A percentile compares a stretch with the other conserved stretches of the same genome.
Evolutionary conservation across 1,140 invertebrate genomes (phyloP).

Genomic region (Episyrphus balteatus): DNA sequence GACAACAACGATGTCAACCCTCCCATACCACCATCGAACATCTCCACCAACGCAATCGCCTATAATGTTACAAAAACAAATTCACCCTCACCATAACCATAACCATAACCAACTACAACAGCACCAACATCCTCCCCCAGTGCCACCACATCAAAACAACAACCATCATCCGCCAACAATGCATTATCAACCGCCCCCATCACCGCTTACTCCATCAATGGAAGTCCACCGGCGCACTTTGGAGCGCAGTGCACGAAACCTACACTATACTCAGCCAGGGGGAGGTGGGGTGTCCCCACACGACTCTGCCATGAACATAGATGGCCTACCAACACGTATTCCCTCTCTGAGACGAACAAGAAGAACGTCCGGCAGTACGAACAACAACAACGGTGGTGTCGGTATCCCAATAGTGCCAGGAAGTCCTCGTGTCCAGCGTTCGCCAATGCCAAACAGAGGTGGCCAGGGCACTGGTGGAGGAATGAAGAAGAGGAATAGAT

Average conservation of each 20-base stretch:
- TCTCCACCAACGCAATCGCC: slow-evolving; percentile 13
- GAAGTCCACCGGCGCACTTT: slow-evolving; percentile 21
- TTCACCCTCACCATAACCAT: background rate
- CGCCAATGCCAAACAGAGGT: slow-evolving; percentile 29
- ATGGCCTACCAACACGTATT: slow-evolving; percentile 21
- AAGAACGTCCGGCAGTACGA: slow-evolving; percentile 21
- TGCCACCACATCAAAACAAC: slow-evolving; percentile 23
- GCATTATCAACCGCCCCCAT: slow-evolving; percentile 5
- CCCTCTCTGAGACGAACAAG: slow-evolving; percentile 26
- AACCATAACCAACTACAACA: background rate
- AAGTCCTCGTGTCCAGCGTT: slow-evolving; percentile 32
- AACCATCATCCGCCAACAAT: slow-evolving; percentile 12
- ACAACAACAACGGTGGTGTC: slow-evolving; percentile 16
- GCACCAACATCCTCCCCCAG: slow-evolving; percentile 19
- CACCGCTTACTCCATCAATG: slow-evolving; percentile 15
- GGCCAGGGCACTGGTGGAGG: too few relatives aligned
- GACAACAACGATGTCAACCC: slow-evolving; percentile 6
- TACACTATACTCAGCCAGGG: slow-evolving; percentile 11
- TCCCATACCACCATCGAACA: slow-evolving; percentile 28
- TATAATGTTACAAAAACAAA: slow-evolving; percentile 20
- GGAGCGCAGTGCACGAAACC: slow-evolving; percentile 22
- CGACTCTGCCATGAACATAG: slow-evolving; percentile 4
- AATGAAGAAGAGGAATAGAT: slow-evolving; percentile 29
- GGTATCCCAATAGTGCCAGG: slow-evolving; percentile 32
- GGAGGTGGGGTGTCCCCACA: too few relatives aligned